Conservation (phyloP, 2,113 vertebrate genomes). For the Glaucidium brasilianum region DNA sequence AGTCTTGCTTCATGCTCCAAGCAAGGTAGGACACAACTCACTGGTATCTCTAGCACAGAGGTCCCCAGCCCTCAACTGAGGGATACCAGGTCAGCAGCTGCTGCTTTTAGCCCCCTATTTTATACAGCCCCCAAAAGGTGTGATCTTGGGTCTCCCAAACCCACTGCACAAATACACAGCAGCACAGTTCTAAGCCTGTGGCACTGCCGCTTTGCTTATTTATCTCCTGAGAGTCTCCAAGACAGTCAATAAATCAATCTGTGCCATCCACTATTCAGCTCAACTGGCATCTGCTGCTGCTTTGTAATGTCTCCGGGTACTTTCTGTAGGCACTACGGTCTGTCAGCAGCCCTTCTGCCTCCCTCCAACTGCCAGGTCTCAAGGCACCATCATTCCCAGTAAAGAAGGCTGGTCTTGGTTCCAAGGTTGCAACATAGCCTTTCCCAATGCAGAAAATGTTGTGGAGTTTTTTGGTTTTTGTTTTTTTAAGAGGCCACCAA, state of each 20-base stretch:
- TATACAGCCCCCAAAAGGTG: neutral
- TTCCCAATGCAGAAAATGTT: neutral
- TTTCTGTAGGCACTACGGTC: fast-evolving
- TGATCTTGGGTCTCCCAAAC: neutral
- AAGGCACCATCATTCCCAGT: neutral
- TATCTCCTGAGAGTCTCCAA: neutral
- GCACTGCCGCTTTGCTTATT: neutral
- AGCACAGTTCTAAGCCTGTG: neutral
- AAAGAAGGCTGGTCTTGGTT: neutral
- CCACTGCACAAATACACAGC: neutral
- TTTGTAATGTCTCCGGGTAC: neutral
- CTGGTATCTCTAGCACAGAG: neutral
- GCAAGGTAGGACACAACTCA: neutral
- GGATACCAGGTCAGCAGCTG: neutral
- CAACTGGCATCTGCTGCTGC: neutral
- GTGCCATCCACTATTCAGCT: neutral
- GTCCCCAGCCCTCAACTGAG: neutral
- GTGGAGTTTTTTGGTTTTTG: too few species aligned
- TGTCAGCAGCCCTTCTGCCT: neutral
- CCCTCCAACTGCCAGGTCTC: neutral
- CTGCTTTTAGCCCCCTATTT: neutral
- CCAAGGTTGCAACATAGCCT: neutral
- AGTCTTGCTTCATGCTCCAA: neutral
- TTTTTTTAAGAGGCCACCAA: neutral
- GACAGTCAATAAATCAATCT: neutral